Conservation (phyloP, 2,113 vertebrate genomes). For the Nyctereutes procyonoides region DNA sequence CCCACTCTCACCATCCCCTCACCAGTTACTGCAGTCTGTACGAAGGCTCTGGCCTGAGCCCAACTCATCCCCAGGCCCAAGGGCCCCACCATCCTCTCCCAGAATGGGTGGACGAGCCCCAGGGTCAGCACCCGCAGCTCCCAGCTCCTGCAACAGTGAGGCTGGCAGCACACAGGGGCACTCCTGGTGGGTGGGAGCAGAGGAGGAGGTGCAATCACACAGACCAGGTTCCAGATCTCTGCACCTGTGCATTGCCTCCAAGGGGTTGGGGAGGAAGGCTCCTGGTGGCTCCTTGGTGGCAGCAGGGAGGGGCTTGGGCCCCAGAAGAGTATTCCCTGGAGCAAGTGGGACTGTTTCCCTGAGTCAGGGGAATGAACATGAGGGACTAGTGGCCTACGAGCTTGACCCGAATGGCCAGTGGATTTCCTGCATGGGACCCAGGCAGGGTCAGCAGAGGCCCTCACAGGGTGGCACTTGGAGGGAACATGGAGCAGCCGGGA, state of each 20-base stretch:
- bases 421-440: neutral
- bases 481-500: neutral
- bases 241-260: fast-evolving
- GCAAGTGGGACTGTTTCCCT: neutral
- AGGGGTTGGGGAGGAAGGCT: neutral
- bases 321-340: neutral
- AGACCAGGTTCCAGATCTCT: neutral
- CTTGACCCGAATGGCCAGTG: neutral
- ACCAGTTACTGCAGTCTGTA: conserved; percentile 91
- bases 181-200: conserved; percentile 83
- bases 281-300: too few relatives aligned
- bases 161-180: conserved; percentile 91
- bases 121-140: conserved; percentile 59
- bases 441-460: neutral
- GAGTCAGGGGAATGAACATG: fast-evolving
- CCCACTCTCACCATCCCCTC: neutral
- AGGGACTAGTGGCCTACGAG: neutral
- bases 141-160: conserved; percentile 83
- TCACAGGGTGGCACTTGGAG: too few relatives aligned
- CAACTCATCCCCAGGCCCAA: conserved; percentile 87
- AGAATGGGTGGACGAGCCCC: conserved; percentile 62
- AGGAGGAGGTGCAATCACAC: neutral
- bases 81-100: neutral
- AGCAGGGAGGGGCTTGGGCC: neutral
- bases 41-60: conserved; percentile 85